Base-by-base conservation (phyloP, 2,113 vertebrate species). In the Saguinus imperator region DNA sequence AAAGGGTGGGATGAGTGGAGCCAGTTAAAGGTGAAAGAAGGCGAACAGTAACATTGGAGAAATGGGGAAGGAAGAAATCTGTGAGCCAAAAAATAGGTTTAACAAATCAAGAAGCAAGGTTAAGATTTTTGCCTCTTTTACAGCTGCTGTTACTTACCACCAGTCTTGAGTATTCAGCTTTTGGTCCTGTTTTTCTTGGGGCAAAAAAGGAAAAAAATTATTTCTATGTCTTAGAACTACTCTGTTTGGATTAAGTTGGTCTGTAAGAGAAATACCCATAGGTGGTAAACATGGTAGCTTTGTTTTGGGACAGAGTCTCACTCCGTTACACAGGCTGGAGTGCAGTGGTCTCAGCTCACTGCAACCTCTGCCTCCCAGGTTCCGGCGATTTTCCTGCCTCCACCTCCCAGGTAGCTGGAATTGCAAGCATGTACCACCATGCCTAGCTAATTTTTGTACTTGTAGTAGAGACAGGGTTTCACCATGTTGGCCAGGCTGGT, bases 181-280 rank as follows among this genome's bases (percentile, higher is more conserved):
- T 70, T 91, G 40, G 43, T 85, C 6, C 14, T 94, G 0, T 45
- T 94, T 83, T 43, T 89, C 23, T 91, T 32, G n/a, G 16, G 16
- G n/a, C 20, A 61, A 52, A 72, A 57, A 40, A 12, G 10, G 21
- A 77, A 40, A 89, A 27, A 73, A 79, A 13, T 81, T 89, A 52
- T 87, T 58, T 94, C 12, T 93, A 2, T 77, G 16, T n/a, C 58
- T 97, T 90, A 88, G 45, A 88, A 75, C 43, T 82, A 32, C 12
- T 93, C 8, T 83, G 64, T 84, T 94, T 70, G 79, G 50, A 83
- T 96, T 89, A 90, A 43, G 1, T 87, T 89, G 90, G 43, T 73
- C 21, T 94, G 0, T 93, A 86, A 48, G 29, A 40, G 45, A 94
- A 75, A 91, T 48, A 85, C 45, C 23, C 11, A 2, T 37, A 25